These are phyloP conservation scores for Smittia aterrima DNA, from an alignment of 2,888 invertebrate species.

Conservation along the genomic window DNA sequence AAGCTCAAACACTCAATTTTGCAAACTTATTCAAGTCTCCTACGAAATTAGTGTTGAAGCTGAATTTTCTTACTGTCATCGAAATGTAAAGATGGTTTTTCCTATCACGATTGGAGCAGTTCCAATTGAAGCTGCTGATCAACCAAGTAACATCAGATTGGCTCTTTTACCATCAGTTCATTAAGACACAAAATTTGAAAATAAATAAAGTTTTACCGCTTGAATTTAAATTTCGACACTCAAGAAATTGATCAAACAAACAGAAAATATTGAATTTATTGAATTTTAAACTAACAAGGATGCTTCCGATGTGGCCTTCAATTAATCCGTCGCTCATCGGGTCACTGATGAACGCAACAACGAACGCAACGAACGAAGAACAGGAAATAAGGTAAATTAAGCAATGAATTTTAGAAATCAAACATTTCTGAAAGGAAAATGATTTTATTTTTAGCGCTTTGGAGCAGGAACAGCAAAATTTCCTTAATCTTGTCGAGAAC, in stretches of 20 bases:
- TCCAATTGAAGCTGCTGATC: background rate
- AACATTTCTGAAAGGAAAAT: background rate
- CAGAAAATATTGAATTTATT: background rate
- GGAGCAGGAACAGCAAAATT: constrained; percentile 34
- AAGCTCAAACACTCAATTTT: background rate
- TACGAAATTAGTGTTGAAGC: background rate
- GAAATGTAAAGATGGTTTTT: background rate
- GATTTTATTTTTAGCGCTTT: background rate
- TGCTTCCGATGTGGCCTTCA: constrained; percentile 36
- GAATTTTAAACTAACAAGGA: background rate
- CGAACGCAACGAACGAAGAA: constrained; percentile 6
- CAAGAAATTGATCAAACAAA: no score
- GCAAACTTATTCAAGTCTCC: background rate
- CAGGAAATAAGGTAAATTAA: constrained; percentile 12
- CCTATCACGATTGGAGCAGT: background rate
- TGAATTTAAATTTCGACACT: no score
- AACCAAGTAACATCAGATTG: background rate
- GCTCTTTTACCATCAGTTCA: background rate
- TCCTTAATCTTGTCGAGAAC: constrained; percentile 3
- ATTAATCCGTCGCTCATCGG: constrained; percentile 31
- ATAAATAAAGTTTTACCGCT: no score
- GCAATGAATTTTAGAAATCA: background rate
- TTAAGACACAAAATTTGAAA: no score
- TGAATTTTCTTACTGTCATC: background rate
- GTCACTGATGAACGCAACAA: constrained; percentile 17